Percentiles rank a stretch among this genome's conserved stretches.
phyloP scores from a whole-genome alignment of 2,797 vertebrate species.

The Acrocephalus scirpaceus region DNA sequence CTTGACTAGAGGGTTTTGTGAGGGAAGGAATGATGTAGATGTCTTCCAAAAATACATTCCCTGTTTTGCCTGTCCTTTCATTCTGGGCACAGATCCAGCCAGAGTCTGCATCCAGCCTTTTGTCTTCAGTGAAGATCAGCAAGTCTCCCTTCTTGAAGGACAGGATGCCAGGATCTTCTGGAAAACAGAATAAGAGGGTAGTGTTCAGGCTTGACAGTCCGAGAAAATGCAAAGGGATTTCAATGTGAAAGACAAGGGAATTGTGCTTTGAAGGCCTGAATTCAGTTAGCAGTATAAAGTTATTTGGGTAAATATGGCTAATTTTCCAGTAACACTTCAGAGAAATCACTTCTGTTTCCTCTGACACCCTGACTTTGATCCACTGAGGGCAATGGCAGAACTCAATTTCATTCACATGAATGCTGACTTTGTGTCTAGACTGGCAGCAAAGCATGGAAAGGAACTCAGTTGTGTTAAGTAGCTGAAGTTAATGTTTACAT shows the following conservation, averaged over 20 bases:
- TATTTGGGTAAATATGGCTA: background rate
- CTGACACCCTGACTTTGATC: background rate
- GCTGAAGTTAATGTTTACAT: background rate
- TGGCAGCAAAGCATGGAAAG: background rate
- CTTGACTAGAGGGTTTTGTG: constrained; percentile 85
- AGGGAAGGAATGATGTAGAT: constrained; percentile 86
- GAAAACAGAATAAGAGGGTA: background rate
- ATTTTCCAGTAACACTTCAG: background rate
- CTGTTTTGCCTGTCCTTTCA: constrained; percentile 81
- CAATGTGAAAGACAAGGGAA: background rate
- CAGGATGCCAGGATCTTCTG: constrained; percentile 87
- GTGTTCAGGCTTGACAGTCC: background rate
- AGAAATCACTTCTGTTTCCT: background rate
- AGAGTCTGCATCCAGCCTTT: constrained; percentile 75
- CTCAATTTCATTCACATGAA: background rate
- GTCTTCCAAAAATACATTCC: constrained; percentile 82
- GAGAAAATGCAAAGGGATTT: background rate
- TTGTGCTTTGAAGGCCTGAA: background rate
- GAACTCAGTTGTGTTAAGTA: background rate
- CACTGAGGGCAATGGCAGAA: background rate
- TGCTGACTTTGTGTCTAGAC: background rate
- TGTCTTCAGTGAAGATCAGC: constrained; percentile 83
- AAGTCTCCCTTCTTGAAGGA: constrained; percentile 91
- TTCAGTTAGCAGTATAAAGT: background rate
- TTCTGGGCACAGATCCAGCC: constrained; percentile 87